Conservation (phyloP, 2,113 vertebrate genomes). For the Tetraodon nigroviridis region DNA sequence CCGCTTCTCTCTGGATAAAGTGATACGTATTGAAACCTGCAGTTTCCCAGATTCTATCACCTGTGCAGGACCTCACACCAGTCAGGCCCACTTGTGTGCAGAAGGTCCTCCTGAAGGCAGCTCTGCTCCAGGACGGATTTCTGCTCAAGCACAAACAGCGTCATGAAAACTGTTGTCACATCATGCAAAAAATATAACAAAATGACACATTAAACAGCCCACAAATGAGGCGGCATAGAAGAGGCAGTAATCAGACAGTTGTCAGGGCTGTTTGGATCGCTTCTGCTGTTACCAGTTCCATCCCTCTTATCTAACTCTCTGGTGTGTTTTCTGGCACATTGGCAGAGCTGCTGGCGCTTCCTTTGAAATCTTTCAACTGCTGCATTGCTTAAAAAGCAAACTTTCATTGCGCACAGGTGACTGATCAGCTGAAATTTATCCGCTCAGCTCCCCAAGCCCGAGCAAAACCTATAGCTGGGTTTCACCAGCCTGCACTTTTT, state of each 20-base stretch:
- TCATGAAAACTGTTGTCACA: slow-evolving; percentile 32
- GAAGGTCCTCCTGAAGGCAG: too few relatives aligned
- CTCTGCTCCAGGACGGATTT: too few relatives aligned
- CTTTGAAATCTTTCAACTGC: slow-evolving; percentile 66
- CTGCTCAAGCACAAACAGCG: slow-evolving; percentile 7
- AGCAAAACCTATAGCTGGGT: slow-evolving; percentile 55
- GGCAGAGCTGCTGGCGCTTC: slow-evolving; percentile 43
- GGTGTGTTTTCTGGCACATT: slow-evolving; percentile 63
- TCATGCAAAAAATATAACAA: slow-evolving; percentile 43
- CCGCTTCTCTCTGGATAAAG: slow-evolving; percentile 61
- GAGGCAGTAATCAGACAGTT: slow-evolving; percentile 53
- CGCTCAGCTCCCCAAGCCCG: slow-evolving; percentile 47
- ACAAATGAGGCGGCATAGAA: slow-evolving; percentile 56
- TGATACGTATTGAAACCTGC: slow-evolving; percentile 68
- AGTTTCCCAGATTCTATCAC: slow-evolving; percentile 43
- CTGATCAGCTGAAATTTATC: slow-evolving; percentile 68
- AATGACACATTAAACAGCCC: slow-evolving; percentile 45
- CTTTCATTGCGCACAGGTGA: slow-evolving; percentile 57
- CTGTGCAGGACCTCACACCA: not conserved
- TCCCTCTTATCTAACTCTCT: slow-evolving; percentile 57
- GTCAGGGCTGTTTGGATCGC: slow-evolving; percentile 52
- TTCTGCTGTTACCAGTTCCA: slow-evolving; percentile 32
- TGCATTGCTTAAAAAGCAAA: slow-evolving; percentile 59
- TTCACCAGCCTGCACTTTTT: slow-evolving; percentile 58
- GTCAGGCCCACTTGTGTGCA: too few relatives aligned